These are phyloP conservation scores for Trinorchestia longiramus DNA, from an alignment of 1,140 invertebrate genomes.

Conservation along the genomic window DNA sequence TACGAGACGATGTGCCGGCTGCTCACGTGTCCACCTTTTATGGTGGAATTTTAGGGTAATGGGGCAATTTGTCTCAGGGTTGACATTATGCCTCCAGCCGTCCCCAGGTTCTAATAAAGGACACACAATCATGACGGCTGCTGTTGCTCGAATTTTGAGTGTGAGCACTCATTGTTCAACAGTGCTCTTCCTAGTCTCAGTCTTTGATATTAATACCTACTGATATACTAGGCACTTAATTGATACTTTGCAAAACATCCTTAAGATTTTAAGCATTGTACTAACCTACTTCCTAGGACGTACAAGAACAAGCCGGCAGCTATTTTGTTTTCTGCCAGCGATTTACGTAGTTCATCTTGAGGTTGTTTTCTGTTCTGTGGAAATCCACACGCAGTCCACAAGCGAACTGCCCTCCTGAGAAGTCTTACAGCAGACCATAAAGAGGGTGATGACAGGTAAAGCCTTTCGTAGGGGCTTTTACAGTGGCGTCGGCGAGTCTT, in stretches of 20 bases:
- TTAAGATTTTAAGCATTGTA: background rate
- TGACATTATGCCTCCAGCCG: background rate
- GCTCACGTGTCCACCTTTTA: background rate
- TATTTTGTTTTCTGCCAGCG: background rate
- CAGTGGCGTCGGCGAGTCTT: background rate
- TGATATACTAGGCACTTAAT: background rate
- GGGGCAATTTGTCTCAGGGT: background rate
- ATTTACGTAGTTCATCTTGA: background rate
- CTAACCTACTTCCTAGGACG: background rate
- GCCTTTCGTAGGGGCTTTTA: slow-evolving; percentile 15
- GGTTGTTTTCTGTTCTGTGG: background rate
- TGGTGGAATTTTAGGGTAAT: background rate
- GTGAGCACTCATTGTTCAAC: background rate
- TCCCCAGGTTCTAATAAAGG: background rate
- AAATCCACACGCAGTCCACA: background rate
- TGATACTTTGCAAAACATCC: background rate
- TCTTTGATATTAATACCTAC: background rate
- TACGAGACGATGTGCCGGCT: background rate
- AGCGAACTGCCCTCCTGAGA: background rate
- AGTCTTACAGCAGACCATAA: background rate
- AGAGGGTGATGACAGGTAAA: slow-evolving; percentile 2
- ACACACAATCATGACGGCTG: too few relatives aligned
- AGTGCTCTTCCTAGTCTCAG: background rate
- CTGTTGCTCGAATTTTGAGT: too few relatives aligned
- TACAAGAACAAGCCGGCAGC: background rate